Base-by-base conservation (phyloP, 1,140 invertebrate genomes). In the Sesamia nonagrioides region DNA sequence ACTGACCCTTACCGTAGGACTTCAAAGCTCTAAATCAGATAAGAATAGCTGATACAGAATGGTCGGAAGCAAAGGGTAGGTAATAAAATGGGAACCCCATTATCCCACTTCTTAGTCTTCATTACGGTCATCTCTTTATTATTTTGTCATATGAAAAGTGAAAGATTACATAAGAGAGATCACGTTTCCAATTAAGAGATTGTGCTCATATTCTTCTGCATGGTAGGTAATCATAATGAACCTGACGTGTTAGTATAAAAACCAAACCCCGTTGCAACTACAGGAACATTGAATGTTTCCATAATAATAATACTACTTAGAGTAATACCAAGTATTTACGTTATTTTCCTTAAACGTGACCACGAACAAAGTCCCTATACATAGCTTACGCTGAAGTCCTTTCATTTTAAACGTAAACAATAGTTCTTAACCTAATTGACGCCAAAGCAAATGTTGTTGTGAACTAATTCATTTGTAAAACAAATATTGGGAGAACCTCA, bases 391-490 rank as follows among this genome's bases (percentile, higher is more conserved):
- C 6, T 69, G 33, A 40, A 63, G 35, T 48, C 56, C 76, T 84
- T 90, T 86, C 84, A 79, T 81, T 86, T 86, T 78, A 86, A 66
- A 84, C 83, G 82, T 84, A 82, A 84, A 85, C 84, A 86, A 9
- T 42, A 6, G 60, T 69, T 80, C 82, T 85, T 84, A 84, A 74
- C 80, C 77, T 88, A 89, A 89, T 88, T 89, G 85, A 87, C 80
- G 81, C 83, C 83, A 80, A 80, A 86, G 82, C 85, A 84, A 84
- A 88, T 85, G 80, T 84, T 89, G 89, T 85, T 77, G 6, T 42
- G 87, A 88, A 89, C 75, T 76, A 86, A 89, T 86, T 87, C 72
- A 86, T 84, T 89, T 87, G 81, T 84, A 76, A 72, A 79, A 83
- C 82, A 87, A 80, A 87, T 84, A 82, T 15, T 17, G 35, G 6